Evolutionary conservation across 2,113 vertebrate genomes (phyloP).

Genomic region (Semnopithecus entellus): DNA sequence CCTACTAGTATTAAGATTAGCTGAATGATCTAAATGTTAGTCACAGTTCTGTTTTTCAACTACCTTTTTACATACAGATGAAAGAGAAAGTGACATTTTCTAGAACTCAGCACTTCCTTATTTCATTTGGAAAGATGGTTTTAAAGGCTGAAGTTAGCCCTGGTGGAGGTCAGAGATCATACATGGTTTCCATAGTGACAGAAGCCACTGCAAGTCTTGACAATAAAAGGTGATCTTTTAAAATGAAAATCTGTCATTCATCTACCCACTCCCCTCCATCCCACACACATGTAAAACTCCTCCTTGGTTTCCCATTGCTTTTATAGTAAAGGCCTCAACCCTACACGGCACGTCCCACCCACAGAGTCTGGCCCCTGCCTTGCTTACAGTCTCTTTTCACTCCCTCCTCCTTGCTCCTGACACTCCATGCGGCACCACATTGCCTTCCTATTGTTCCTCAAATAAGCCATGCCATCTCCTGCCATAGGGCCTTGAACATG

Average conservation of each 20-base stretch:
- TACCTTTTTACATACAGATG: background rate
- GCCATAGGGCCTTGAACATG: background rate
- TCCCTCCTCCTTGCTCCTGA: background rate
- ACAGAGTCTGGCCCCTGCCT: background rate
- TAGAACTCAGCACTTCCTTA: background rate
- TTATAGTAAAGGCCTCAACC: background rate
- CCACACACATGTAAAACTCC: background rate
- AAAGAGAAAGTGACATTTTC: conserved; percentile 1
- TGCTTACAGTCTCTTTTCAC: background rate
- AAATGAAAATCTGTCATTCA: background rate
- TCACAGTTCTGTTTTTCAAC: conserved; percentile 17
- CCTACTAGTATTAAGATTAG: background rate
- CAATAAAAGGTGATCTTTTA: background rate
- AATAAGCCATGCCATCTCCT: background rate
- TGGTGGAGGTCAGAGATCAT: background rate
- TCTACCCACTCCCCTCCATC: background rate
- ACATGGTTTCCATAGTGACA: background rate
- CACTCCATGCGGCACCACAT: background rate
- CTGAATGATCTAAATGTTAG: background rate
- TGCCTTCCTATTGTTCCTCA: background rate
- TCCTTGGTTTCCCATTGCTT: background rate
- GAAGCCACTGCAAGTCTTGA: background rate
- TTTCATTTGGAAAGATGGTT: background rate
- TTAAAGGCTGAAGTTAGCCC: background rate
- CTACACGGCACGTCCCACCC: background rate